A percentile compares a stretch with the other conserved stretches of the same genome.
Conservation (phyloP, 2,888 invertebrate genomes). For the Norana najaformis region DNA sequence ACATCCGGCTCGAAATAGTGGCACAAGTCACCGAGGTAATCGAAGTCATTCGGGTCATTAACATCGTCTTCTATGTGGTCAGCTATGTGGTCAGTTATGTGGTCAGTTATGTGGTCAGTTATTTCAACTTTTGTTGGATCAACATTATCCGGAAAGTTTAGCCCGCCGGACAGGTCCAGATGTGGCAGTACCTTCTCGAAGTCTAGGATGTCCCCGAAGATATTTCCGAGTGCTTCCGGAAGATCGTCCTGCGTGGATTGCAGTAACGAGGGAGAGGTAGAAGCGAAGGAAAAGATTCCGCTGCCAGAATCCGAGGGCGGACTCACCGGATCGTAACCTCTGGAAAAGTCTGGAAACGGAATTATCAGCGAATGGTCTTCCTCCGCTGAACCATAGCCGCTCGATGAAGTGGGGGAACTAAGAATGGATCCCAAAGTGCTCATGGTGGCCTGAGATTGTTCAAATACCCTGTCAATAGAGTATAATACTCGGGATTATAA, state of each 20-base stretch:
- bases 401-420: not conserved
- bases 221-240: not conserved
- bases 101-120: not conserved
- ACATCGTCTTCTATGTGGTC: not conserved
- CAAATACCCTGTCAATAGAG: not conserved
- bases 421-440: not conserved
- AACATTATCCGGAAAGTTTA: not conserved
- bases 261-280: not conserved
- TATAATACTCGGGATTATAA: not conserved
- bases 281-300: slow-evolving; percentile 4
- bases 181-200: not conserved
- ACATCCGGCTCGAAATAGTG: not conserved
- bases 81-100: not conserved
- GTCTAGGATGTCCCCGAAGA: not conserved
- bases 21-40: not conserved
- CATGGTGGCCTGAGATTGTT: not conserved
- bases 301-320: not conserved
- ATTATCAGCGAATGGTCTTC: not conserved
- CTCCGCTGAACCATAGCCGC: not conserved
- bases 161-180: slow-evolving; percentile 3
- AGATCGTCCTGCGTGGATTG: not conserved
- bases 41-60: not conserved
- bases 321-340: not conserved
- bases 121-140: not conserved
- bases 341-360: not conserved